Percentiles rank a stretch among this genome's conserved stretches.
Conservation (phyloP, 2,113 vertebrate species). For the Grammomys surdaster region DNA sequence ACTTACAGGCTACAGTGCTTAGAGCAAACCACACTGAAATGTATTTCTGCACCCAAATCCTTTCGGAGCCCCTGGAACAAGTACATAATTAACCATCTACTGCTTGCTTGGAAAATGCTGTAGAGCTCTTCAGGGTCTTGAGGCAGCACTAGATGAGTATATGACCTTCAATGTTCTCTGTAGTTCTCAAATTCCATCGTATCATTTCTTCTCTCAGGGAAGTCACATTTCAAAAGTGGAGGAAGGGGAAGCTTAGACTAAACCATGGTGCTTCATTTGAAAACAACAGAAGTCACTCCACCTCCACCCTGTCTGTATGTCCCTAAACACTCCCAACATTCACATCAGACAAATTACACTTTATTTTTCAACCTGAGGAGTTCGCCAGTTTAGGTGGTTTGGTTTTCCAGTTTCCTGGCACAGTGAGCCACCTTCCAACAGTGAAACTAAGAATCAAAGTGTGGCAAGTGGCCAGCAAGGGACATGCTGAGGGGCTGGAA, state of each 20-base stretch:
- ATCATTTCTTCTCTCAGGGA: neutral
- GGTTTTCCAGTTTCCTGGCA: conserved; percentile 35
- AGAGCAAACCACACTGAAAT: neutral
- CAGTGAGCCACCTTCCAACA: neutral
- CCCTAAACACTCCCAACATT: neutral
- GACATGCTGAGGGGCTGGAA: neutral
- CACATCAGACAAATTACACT: neutral
- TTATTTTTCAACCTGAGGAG: neutral
- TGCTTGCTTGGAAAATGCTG: neutral
- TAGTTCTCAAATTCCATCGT: neutral
- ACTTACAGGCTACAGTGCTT: neutral
- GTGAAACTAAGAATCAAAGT: neutral
- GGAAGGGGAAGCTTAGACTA: conserved; percentile 16
- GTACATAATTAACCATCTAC: conserved; percentile 52
- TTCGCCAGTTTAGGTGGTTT: neutral
- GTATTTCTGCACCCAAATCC: neutral
- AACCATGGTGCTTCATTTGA: neutral
- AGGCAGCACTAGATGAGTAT: neutral
- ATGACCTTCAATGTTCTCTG: neutral
- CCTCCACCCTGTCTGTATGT: neutral
- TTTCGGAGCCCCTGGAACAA: neutral
- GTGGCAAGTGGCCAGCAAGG: neutral
- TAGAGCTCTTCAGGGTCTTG: neutral
- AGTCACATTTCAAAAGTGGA: conserved; percentile 55
- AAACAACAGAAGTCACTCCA: neutral